Percentiles rank a stretch among this genome's conserved stretches.
Evolutionary conservation across 1,140 invertebrate species (phyloP).

Genomic region (Orussus abietinus): DNA sequence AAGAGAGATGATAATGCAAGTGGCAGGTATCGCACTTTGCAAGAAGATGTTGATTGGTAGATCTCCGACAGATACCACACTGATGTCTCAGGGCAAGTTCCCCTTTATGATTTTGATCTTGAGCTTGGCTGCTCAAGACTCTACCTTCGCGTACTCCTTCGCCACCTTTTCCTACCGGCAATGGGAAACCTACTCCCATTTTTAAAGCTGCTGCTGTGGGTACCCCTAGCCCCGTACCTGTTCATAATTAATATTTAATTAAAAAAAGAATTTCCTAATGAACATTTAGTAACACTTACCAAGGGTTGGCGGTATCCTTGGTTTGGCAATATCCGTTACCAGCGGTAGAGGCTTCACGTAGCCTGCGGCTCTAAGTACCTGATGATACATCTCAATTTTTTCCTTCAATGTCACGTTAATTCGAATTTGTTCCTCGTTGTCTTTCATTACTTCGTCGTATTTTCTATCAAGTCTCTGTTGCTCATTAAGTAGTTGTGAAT

Average conservation of each 20-base stretch:
- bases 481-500: conserved; percentile 66
- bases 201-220: conserved; percentile 76
- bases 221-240: conserved; percentile 52
- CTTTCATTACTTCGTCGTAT: conserved; percentile 69
- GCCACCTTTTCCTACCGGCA: conserved; percentile 57
- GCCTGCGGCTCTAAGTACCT: conserved; percentile 35
- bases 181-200: conserved; percentile 76
- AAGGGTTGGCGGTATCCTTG: conserved; percentile 36
- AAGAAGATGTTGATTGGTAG: conserved; percentile 81
- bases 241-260: neutral
- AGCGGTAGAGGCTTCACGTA: conserved; percentile 42
- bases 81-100: conserved; percentile 52
- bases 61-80: conserved; percentile 81
- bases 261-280: neutral
- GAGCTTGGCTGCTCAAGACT: conserved; percentile 58
- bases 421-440: conserved; percentile 47
- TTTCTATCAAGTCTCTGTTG: conserved; percentile 69
- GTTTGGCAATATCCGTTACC: conserved; percentile 36
- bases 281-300: too few relatives aligned
- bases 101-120: conserved; percentile 59
- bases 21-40: conserved; percentile 93
- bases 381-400: conserved; percentile 51
- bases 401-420: conserved; percentile 57
- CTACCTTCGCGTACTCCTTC: conserved; percentile 53
- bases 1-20: conserved; percentile 88